Evolutionary conservation across 1,140 invertebrate genomes (phyloP).

Genomic region (Megalonaias nervosa): DNA sequence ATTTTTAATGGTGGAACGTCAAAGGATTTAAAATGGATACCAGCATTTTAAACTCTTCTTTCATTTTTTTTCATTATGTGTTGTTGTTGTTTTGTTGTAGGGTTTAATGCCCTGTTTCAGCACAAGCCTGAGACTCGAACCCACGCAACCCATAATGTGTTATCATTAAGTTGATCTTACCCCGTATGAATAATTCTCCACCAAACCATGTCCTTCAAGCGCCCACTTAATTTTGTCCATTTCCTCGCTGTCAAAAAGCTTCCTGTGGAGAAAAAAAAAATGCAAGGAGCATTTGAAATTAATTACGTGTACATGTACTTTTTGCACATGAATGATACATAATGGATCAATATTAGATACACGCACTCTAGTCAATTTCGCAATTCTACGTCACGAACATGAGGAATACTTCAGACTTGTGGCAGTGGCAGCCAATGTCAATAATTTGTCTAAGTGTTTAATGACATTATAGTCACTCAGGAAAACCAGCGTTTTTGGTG

Average conservation of each 20-base stretch:
- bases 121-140: not conserved
- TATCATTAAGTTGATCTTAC: slow-evolving; percentile 15
- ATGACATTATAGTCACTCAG: too few relatives aligned
- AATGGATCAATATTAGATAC: not conserved
- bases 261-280: slow-evolving; percentile 16
- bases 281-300: not conserved
- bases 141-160: not conserved
- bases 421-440: not conserved
- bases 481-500: too few relatives aligned
- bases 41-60: not conserved
- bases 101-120: not conserved
- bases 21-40: not conserved
- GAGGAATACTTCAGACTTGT: not conserved
- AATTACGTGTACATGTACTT: not conserved
- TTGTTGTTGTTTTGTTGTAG: not conserved
- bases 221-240: slow-evolving; percentile 31
- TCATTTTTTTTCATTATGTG: not conserved
- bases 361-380: not conserved
- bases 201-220: slow-evolving; percentile 27
- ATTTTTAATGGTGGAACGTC: slow-evolving; percentile 9
- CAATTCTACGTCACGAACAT: not conserved
- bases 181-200: slow-evolving; percentile 36
- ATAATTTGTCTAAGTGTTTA: not conserved
- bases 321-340: not conserved
- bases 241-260: slow-evolving; percentile 27